These are phyloP conservation scores for Eupithecia dodoneata DNA, from an alignment of 2,888 invertebrate species.

Conservation along the genomic window DNA sequence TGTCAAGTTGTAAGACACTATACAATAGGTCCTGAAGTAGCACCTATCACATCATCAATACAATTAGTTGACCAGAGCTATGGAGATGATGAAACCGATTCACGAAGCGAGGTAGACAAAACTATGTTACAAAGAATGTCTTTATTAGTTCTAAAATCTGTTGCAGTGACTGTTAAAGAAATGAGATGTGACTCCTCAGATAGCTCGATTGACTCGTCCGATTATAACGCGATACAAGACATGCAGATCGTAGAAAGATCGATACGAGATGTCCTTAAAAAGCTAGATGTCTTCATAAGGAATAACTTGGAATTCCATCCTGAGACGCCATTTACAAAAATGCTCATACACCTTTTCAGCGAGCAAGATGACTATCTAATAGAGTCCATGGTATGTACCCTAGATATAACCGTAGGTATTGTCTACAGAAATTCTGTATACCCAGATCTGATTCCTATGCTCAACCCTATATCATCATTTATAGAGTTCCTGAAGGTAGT, in stretches of 20 bases:
- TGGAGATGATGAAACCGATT: constrained; percentile 72
- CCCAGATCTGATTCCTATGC: constrained; percentile 91
- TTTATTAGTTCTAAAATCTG: constrained; percentile 93
- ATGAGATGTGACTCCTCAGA: constrained; percentile 94
- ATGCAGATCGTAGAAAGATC: constrained; percentile 95
- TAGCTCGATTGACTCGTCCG: constrained; percentile 92
- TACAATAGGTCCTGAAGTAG: constrained; percentile 67
- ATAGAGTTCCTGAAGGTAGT: constrained; percentile 93
- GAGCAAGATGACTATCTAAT: constrained; percentile 96
- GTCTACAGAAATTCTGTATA: constrained; percentile 92
- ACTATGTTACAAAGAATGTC: constrained; percentile 94
- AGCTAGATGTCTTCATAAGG: constrained; percentile 92
- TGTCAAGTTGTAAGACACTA: constrained; percentile 72
- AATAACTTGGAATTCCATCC: constrained; percentile 93
- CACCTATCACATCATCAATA: constrained; percentile 68
- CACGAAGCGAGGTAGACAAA: constrained; percentile 86
- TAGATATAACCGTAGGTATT: constrained; percentile 94
- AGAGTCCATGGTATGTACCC: constrained; percentile 95
- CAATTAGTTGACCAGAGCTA: constrained; percentile 78
- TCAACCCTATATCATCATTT: constrained; percentile 94
- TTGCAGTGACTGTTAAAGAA: constrained; percentile 95
- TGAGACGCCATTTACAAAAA: constrained; percentile 93
- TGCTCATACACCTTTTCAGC: constrained; percentile 93
- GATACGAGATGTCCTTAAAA: constrained; percentile 91
- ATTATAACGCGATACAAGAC: constrained; percentile 94